A percentile compares a stretch with the other conserved stretches of the same genome.
Conservation (phyloP, 2,888 invertebrate genomes). For the Schizotus pectinicornis region DNA sequence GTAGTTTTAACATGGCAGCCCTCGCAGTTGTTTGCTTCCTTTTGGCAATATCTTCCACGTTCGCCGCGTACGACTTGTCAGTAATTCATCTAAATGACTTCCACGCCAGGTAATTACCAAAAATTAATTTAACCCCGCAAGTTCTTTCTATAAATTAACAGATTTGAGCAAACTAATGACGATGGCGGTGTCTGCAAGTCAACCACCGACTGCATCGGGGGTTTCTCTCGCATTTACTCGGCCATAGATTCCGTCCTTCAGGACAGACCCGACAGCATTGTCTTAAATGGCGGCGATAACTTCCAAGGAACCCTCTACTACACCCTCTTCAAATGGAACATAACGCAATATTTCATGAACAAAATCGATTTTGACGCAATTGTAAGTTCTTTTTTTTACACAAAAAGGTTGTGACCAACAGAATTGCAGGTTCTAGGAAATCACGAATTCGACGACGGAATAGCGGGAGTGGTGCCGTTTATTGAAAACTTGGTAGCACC, state of each 20-base stretch:
- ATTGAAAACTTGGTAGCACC: slow-evolving; percentile 68
- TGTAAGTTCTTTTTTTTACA: slow-evolving; percentile 59
- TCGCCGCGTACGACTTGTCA: not conserved
- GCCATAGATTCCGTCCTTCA: slow-evolving; percentile 60
- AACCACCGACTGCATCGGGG: slow-evolving; percentile 66
- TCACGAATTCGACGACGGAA: slow-evolving; percentile 84
- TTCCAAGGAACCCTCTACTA: slow-evolving; percentile 90
- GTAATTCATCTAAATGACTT: slow-evolving; percentile 21
- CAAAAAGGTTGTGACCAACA: not conserved
- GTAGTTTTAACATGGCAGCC: too few relatives aligned
- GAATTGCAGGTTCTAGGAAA: slow-evolving; percentile 76
- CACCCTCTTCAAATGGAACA: slow-evolving; percentile 74
- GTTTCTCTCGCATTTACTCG: slow-evolving; percentile 70
- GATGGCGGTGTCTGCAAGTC: slow-evolving; percentile 32
- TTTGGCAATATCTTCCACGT: too few relatives aligned
- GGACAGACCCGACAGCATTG: slow-evolving; percentile 63
- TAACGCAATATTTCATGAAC: slow-evolving; percentile 78
- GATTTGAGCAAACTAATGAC: slow-evolving; percentile 35
- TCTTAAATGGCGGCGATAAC: slow-evolving; percentile 83
- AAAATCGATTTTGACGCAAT: slow-evolving; percentile 76
- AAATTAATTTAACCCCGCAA: not conserved
- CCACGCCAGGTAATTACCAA: slow-evolving; percentile 10
- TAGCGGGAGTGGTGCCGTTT: slow-evolving; percentile 76
- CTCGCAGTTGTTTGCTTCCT: too few relatives aligned
- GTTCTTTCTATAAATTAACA: slow-evolving; percentile 1